Conservation (phyloP, 1,140 invertebrate genomes). For the Cotesia typhae region DNA sequence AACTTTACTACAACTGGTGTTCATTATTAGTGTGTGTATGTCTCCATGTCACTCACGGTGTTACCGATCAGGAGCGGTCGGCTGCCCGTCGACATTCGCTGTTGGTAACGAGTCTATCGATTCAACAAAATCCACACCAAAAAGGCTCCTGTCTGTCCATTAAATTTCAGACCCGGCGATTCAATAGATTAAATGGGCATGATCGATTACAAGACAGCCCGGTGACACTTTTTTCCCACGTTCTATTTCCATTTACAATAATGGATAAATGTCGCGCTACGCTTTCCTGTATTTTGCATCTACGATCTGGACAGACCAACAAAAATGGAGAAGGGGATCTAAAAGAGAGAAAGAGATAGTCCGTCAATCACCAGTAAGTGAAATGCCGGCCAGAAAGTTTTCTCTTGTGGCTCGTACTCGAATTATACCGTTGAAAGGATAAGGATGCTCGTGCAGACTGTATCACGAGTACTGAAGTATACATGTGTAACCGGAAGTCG, state of each 20-base stretch:
- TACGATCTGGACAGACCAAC: too few relatives aligned
- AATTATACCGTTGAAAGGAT: too few relatives aligned
- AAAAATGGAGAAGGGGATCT: not conserved
- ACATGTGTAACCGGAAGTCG: slow-evolving; percentile 25
- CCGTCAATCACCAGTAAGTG: slow-evolving; percentile 21
- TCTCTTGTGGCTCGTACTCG: too few relatives aligned
- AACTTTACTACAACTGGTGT: too few relatives aligned
- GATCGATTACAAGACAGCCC: not conserved
- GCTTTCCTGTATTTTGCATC: not conserved
- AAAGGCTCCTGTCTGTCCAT: not conserved
- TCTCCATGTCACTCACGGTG: slow-evolving; percentile 19
- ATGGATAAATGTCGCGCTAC: slow-evolving; percentile 13
- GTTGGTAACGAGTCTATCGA: slow-evolving; percentile 27
- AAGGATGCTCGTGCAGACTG: too few relatives aligned
- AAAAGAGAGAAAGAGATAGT: too few relatives aligned
- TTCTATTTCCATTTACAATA: slow-evolving; percentile 7
- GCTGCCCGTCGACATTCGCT: slow-evolving; percentile 7
- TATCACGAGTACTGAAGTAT: not conserved
- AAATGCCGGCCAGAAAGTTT: slow-evolving; percentile 13
- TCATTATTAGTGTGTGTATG: too few relatives aligned
- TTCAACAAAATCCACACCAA: slow-evolving; percentile 22
- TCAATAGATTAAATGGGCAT: slow-evolving; percentile 7
- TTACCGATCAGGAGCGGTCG: slow-evolving; percentile 9
- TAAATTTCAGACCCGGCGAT: not conserved
- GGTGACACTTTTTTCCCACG: slow-evolving; percentile 13